Base-by-base conservation (phyloP, 2,888 invertebrate species). In the Spisula subtruncata region DNA sequence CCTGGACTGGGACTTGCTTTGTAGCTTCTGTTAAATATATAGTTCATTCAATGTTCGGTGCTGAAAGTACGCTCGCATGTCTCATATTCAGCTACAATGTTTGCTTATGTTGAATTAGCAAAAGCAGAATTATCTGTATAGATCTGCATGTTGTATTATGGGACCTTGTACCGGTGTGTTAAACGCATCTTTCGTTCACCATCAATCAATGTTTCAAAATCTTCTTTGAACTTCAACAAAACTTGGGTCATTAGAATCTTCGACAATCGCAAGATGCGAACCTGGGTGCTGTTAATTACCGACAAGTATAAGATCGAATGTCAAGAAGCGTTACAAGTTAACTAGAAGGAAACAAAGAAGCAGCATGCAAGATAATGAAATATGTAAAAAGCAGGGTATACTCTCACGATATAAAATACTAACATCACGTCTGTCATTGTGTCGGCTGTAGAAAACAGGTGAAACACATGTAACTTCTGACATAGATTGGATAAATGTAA, bases 361-460 rank as follows among this genome's bases (percentile, higher is more conserved):
- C n/a, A 25, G 60, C n/a, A 66, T 25, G 25, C 8, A 66, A 66
- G 60, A 66, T 66, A 66, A 66, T 25, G 25, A 66, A 66, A 66
- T 66, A 66, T 66, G 60, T 66, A 66, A n/a, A 66, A 51, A 66
- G 5, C 25, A 12, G 5, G 12, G 60, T 25, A n/a, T 66, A 66
- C 25, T 66, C 60, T 66, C 60, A 66, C 60, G 60, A 66, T 66
- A 66, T 66, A 25, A 25, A 66, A 66, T 66, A 66, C 60, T 25
- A n/a, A 66, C 25, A 66, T 75, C 75, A 14, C 35, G 35, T 75
- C 75, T 75, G 75, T 75, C 75, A 75, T 32, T 75, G 32, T 32
- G 75, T 75, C 32, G 75, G 35, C 75, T 32, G 75, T 75, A 32
- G 25, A 32, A n/a, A 75, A 75, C 75, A 35, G 60, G 60, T 35